Evolutionary conservation across 92 coral and sea anemone species (phyloP).

Genomic region (Porites divaricata): DNA sequence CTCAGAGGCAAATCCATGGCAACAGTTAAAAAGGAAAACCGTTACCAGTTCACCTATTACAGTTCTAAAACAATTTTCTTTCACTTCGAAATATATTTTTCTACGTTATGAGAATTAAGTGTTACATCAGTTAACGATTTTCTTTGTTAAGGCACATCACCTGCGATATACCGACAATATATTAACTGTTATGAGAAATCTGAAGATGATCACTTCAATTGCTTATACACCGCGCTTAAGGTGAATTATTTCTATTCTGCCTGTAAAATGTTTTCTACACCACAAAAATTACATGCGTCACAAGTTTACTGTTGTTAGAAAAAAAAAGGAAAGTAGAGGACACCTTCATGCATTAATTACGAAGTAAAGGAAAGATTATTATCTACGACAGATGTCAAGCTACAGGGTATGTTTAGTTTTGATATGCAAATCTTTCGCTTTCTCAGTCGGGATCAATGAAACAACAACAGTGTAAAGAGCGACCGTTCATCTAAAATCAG

Average conservation of each 20-base stretch:
- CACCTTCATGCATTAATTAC: slow-evolving; percentile 13
- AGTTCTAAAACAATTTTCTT: background rate
- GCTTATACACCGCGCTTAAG: background rate
- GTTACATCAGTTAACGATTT: background rate
- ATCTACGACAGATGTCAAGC: slow-evolving; percentile 55
- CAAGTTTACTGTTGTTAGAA: background rate
- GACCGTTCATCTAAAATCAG: background rate
- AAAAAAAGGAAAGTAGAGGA: background rate
- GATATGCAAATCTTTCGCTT: slow-evolving; percentile 39
- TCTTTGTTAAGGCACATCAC: background rate
- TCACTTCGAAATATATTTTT: background rate
- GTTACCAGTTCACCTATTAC: too few species aligned
- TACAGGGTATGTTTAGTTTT: slow-evolving; percentile 21
- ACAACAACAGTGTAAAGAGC: background rate
- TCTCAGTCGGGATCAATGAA: slow-evolving; percentile 5
- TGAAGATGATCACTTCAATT: background rate
- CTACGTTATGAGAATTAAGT: background rate
- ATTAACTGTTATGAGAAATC: background rate
- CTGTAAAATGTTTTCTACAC: background rate
- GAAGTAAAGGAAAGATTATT: slow-evolving; percentile 27
- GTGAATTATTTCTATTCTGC: background rate
- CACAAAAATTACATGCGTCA: too few species aligned
- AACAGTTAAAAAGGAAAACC: too few species aligned
- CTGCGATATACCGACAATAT: background rate
- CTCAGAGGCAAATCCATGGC: too few species aligned